phyloP scores from a whole-genome alignment of 2,888 invertebrate species.

The Chironomus tentans region DNA sequence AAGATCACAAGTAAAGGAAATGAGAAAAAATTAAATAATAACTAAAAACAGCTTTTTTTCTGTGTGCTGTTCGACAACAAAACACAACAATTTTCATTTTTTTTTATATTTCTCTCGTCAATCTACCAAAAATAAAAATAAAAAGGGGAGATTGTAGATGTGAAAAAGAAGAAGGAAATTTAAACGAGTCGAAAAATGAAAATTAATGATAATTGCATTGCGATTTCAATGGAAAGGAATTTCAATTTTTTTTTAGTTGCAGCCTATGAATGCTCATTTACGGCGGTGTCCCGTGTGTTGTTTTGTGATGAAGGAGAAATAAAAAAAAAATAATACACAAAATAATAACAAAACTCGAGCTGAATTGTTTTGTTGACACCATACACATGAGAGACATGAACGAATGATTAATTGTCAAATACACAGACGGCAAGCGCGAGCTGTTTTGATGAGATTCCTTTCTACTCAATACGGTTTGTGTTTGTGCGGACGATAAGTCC shows the following conservation, averaged over 20 bases:
- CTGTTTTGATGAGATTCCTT: not conserved
- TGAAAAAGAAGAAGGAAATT: not conserved
- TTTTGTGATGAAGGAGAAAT: too few species aligned
- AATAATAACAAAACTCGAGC: not conserved
- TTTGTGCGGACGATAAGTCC: not conserved
- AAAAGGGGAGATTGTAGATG: not conserved
- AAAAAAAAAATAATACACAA: too few species aligned
- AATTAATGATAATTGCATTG: constrained; percentile 18
- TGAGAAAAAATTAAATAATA: constrained; percentile 9
- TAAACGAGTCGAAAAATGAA: constrained; percentile 4
- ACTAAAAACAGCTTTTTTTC: constrained; percentile 8
- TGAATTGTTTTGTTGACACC: constrained; percentile 6
- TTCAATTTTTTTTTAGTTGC: not conserved
- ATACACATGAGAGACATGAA: not conserved
- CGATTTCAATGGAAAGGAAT: not conserved
- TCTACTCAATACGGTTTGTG: not conserved
- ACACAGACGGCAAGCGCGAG: not conserved
- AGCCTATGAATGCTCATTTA: too few species aligned
- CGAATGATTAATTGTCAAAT: not conserved
- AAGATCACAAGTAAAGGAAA: not conserved
- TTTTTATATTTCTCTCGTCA: not conserved
- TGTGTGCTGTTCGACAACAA: too few species aligned
- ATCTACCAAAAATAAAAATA: too few species aligned
- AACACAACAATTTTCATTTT: not conserved
- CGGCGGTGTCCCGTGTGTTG: too few species aligned